These are phyloP conservation scores for Panurus biarmicus DNA, from an alignment of 2,113 vertebrate genomes.

Conservation along the genomic window DNA sequence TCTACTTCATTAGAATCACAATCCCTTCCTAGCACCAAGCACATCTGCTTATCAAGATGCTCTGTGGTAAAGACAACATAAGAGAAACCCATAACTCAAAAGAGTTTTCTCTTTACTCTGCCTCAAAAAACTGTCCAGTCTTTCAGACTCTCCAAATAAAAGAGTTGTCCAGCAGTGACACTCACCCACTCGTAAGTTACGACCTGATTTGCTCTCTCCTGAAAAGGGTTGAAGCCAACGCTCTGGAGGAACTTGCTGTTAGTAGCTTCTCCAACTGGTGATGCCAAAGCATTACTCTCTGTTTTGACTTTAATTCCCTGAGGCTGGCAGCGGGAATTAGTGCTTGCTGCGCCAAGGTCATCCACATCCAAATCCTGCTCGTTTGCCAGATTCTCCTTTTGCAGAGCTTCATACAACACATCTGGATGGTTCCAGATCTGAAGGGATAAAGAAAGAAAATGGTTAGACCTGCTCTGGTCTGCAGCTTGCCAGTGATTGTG, in stretches of 20 bases:
- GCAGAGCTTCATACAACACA: conserved; percentile 90
- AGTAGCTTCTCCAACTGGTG: conserved; percentile 75
- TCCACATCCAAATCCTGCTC: conserved; percentile 97
- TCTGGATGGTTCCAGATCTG: conserved; percentile 99
- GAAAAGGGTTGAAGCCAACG: conserved; percentile 81
- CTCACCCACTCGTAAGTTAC: conserved; percentile 98
- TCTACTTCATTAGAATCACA: not conserved
- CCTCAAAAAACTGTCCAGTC: not conserved
- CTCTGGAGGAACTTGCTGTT: conserved; percentile 84
- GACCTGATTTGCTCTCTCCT: conserved; percentile 93
- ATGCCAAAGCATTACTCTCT: conserved; percentile 69
- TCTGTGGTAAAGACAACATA: not conserved
- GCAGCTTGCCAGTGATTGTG: not conserved
- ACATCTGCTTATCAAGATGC: not conserved
- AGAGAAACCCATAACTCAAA: not conserved
- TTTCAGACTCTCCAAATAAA: not conserved
- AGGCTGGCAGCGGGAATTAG: conserved; percentile 78
- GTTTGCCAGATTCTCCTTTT: conserved; percentile 92
- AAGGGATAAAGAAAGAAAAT: not conserved
- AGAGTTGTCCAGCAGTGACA: not conserved
- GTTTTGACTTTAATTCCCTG: conserved; percentile 84
- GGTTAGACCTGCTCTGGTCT: not conserved
- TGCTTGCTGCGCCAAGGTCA: conserved; percentile 80
- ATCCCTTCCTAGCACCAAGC: not conserved
- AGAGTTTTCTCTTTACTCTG: not conserved